Conservation (phyloP, 2,888 invertebrate genomes). For the Liopterus haemorrhoidalis region DNA sequence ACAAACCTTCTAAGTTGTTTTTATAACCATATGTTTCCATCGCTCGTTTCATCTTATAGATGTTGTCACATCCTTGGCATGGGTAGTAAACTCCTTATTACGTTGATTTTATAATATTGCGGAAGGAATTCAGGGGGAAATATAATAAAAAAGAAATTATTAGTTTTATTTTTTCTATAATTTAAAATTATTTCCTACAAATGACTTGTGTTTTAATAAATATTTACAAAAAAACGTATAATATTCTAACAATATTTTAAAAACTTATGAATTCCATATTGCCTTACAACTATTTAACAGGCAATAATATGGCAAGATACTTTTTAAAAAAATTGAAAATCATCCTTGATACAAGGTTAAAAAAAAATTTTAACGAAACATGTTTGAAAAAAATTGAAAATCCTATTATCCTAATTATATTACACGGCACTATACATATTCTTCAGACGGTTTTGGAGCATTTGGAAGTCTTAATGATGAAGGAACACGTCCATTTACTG, state of each 20-base stretch:
- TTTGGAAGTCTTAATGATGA: constrained; percentile 70
- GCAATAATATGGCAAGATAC: constrained; percentile 51
- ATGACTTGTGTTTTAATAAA: constrained; percentile 24
- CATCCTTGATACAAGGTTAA: constrained; percentile 44
- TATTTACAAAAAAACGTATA: constrained; percentile 20
- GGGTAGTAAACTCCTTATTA: too few species aligned
- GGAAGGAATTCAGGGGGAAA: too few species aligned
- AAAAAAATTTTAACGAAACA: constrained; percentile 14
- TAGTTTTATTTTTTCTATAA: constrained; percentile 20
- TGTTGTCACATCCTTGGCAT: too few species aligned
- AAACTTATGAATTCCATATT: constrained; percentile 14
- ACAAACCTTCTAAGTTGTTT: too few species aligned
- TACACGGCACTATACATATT: constrained; percentile 76
- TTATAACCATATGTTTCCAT: too few species aligned
- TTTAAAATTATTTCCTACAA: constrained; percentile 21
- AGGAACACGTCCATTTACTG: constrained; percentile 66
- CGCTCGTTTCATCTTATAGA: too few species aligned
- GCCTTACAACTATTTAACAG: constrained; percentile 60
- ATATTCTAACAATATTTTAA: constrained; percentile 17
- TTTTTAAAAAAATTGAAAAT: constrained; percentile 30
- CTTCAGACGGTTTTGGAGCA: constrained; percentile 81
- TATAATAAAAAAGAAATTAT: constrained; percentile 11
- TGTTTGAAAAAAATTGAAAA: constrained; percentile 28
- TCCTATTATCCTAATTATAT: constrained; percentile 30
- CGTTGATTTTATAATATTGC: too few species aligned